Base-by-base conservation (phyloP, 2,113 vertebrate species). In the Fregetta grallaria region DNA sequence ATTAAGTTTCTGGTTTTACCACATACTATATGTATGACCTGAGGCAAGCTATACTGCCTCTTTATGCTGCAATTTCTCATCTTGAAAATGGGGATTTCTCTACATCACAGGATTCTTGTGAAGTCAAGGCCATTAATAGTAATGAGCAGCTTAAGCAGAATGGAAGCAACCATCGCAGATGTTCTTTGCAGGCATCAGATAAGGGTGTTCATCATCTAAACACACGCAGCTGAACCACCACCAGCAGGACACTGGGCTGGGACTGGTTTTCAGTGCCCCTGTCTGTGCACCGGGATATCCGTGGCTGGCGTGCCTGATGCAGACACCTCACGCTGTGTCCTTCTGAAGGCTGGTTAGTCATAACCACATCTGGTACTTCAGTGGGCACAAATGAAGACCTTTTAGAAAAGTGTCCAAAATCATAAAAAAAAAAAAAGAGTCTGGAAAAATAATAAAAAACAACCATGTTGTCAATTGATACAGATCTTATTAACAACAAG, bases 1-100 rank as follows among this genome's bases (percentile, higher is more conserved):
- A 85, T 66, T 82, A 68, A 18, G 6, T 66, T 94, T 70, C 82
- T 94, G 58, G 36, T 62, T 94, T 95, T 83, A 88, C 59, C 38
- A 74, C 26, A 45, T 56, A 50, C 25, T 94, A 4, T 49, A 72
- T n/a, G 12, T 36, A 65, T 49, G 63, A 88, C 50, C 50, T 8
- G 22, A 70, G 79, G 94, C 63, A 88, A 96, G 29, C 16, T 62
- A 44, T 62, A 77, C 16, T 50, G 68, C 59, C 30, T 58, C 8
- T 71, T 88, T n/a, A 40, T 55, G n/a, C 21, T 66, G 52, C 50
- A 61, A 45, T 58, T 86, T 88, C 55, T 86, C 45, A 29, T 62
- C 40, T 77, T 86, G 45, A 70, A 95, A 92, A 72, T n/a, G 45
- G 11, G 11, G 17, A 88, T 72, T 85, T 62, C 25, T 74, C 26